Percentiles rank a stretch among this genome's conserved stretches.
Conservation (phyloP, 2,888 invertebrate genomes). For the Hyposoter dolosus region DNA sequence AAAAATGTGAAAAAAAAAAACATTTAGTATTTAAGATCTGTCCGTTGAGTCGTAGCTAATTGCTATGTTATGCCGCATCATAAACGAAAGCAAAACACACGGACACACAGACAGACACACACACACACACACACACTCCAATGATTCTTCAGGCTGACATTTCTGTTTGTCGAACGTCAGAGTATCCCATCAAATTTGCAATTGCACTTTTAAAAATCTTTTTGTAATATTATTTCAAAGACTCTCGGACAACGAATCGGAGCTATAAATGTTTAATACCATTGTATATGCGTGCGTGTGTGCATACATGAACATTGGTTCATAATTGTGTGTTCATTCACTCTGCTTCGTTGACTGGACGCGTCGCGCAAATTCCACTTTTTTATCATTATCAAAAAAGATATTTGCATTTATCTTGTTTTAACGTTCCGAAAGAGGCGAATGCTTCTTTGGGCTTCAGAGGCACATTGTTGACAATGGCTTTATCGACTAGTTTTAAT, state of each 20-base stretch:
- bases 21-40: slow-evolving; percentile 50
- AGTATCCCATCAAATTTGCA: not conserved
- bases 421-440: not conserved
- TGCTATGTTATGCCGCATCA: slow-evolving; percentile 55
- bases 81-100: slow-evolving; percentile 15
- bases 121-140: slow-evolving; percentile 16
- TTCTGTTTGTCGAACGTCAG: slow-evolving; percentile 5
- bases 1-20: slow-evolving; percentile 50
- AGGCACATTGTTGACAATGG: no score
- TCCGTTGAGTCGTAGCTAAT: slow-evolving; percentile 62
- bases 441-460: not conserved
- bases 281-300: not conserved
- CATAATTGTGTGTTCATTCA: slow-evolving; percentile 36
- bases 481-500: not conserved
- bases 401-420: slow-evolving; percentile 6
- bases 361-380: slow-evolving; percentile 48
- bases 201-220: slow-evolving; percentile 3
- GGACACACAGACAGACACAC: slow-evolving; percentile 9
- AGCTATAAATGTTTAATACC: not conserved
- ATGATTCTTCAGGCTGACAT: not conserved
- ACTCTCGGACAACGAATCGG: slow-evolving; percentile 62
- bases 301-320: not conserved
- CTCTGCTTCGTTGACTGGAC: slow-evolving; percentile 22
- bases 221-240: not conserved
- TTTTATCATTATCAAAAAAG: not conserved